These are phyloP conservation scores for Portevinia maculata DNA, from an alignment of 2,888 invertebrate genomes.

Conservation along the genomic window DNA sequence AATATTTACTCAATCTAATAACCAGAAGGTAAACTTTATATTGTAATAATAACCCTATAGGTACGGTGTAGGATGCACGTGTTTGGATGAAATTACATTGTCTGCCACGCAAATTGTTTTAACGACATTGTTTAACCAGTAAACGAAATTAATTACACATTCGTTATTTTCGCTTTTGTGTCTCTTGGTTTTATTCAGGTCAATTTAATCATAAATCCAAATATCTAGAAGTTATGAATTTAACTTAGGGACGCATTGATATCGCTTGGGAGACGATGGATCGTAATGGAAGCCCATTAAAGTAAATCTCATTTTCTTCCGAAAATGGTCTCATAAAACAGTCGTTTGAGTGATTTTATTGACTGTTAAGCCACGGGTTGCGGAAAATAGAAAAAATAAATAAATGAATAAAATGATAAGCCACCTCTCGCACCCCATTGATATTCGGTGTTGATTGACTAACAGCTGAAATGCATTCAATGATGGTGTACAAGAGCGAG, in stretches of 20 bases:
- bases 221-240: slow-evolving; percentile 44
- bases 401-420: slow-evolving; percentile 1
- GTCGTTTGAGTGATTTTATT: slow-evolving; percentile 57
- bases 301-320: slow-evolving; percentile 53
- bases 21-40: too few relatives aligned
- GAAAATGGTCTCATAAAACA: slow-evolving; percentile 55
- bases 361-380: slow-evolving; percentile 51
- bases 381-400: not conserved
- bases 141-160: slow-evolving; percentile 20
- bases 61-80: too few relatives aligned
- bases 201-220: slow-evolving; percentile 49
- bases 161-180: slow-evolving; percentile 20
- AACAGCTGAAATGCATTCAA: slow-evolving; percentile 51
- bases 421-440: slow-evolving; percentile 19
- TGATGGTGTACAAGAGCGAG: not conserved
- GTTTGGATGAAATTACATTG: slow-evolving; percentile 29
- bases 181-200: not conserved
- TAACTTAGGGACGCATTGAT: slow-evolving; percentile 23
- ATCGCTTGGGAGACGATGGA: slow-evolving; percentile 6
- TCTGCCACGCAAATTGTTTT: slow-evolving; percentile 47
- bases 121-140: slow-evolving; percentile 16
- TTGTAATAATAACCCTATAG: too few relatives aligned
- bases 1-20: too few relatives aligned
- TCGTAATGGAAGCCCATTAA: slow-evolving; percentile 32
- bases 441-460: slow-evolving; percentile 9